Evolutionary conservation across 2,797 vertebrate genomes (phyloP), one percentile per base, ranked within the genome.

Genomic region (Sebastes minor): DNA sequence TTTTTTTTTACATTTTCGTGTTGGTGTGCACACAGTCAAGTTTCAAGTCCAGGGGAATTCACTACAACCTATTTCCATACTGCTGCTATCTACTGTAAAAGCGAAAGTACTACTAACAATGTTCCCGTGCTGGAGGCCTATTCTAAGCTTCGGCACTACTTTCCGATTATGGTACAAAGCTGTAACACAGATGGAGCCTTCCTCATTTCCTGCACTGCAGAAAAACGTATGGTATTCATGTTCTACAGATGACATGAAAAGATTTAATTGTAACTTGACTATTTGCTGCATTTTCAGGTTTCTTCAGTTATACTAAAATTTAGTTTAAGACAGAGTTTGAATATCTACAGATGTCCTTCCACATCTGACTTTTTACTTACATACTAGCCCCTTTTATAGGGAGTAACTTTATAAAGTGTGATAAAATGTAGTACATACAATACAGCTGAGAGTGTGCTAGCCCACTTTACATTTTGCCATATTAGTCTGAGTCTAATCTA

Each of bases 31-130:
- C 42, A 2, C 22, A 66, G 71, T 68, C 23, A 22, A n/a, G 69
- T 86, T 88, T 87, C 56, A 74, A 71, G 86, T 90, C 76, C 78
- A 76, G 91, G 92, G 91, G 91, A 94, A 91, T 94, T 92, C 87
- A 88, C 88, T 88, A 82, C 64, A 79, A 74, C 82, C 80, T 82
- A 89, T 94, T 93, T 92, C 86, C 84, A 90, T 90, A 78, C 82
- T n/a, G 63, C 81, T 61, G 88, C 74, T 75, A 82, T 83, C 74
- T 42, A 42, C 38, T 42, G 14, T 87, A 84, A 89, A 93, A 91
- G 74, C 70, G 86, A 93, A 93, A 93, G 68, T 33, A 74, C 59
- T 38, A 74, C 59, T 16, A 16, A 82, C 69, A 78, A 42, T 71
- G 69, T 83, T 81, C 75, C 61, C 20, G 14, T 70, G 61, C 69